Evolutionary conservation across 1,140 invertebrate genomes (phyloP).

Genomic region (Brachionus sp.): DNA sequence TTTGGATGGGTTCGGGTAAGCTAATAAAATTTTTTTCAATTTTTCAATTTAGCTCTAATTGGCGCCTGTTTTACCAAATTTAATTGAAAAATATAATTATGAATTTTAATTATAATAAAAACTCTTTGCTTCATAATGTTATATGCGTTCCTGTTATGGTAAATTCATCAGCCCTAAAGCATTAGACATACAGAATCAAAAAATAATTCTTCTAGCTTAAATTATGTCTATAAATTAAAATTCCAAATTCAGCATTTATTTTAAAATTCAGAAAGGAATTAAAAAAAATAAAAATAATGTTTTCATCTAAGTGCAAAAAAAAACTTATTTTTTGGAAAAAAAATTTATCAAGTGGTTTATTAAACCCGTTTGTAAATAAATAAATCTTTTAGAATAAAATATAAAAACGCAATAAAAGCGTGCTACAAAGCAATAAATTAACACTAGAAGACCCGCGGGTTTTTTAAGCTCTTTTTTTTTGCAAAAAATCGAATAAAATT

Average conservation of each 20-base stretch:
- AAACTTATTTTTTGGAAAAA: not conserved
- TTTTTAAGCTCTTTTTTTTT: no score
- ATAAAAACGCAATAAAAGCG: not conserved
- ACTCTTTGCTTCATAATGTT: not conserved
- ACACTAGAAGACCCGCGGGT: no score
- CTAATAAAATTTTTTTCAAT: not conserved
- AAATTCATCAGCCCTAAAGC: not conserved
- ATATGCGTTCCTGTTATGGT: not conserved
- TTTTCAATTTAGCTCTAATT: not conserved
- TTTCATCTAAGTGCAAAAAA: no score
- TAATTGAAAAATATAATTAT: not conserved
- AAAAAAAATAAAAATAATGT: no score
- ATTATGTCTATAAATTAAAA: not conserved
- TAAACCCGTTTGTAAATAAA: not conserved
- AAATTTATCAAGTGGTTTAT: not conserved
- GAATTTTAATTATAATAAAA: not conserved
- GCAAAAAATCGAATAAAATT: no score
- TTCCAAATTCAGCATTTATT: not conserved
- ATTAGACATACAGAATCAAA: not conserved
- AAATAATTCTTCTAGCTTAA: not conserved
- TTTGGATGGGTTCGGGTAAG: not conserved
- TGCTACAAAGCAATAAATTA: not conserved
- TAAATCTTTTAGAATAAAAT: not conserved
- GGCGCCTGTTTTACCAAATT: not conserved
- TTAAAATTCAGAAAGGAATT: not conserved